Base-by-base conservation (phyloP, 2,113 vertebrate genomes). In the Vicugna pacos region DNA sequence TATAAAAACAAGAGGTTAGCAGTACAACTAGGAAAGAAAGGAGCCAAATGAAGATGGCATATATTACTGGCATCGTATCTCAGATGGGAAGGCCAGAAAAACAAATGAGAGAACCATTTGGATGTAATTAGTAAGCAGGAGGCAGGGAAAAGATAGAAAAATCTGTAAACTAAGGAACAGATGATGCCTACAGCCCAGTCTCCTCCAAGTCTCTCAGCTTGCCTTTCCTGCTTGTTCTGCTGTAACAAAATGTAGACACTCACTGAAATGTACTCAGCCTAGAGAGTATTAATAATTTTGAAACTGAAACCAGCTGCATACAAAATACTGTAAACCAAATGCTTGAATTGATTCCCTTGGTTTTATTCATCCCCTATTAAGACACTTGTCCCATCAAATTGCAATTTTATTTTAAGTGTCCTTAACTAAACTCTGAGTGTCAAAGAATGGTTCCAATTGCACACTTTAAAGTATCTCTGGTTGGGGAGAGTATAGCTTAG, bases 91-190 rank as follows among this genome's bases (percentile, higher is more conserved):
- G 58, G 70, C 91, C 91, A 97, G 77, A 64, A 95, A 96, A 96
- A 95, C 70, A 96, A 97, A 96, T 58, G 89, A 81, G 60, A 93
- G 54, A 84, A 77, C 38, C 69, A 90, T 95, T 97, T 95, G 94
- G 94, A 92, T 93, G 20, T 94, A 96, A 93, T 97, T 94, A 97
- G 92, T 94, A 87, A 97, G 82, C 76, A 97, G 92, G 88, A 97
- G 95, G 87, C 75, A 94, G 81, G 24, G 69, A 91, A 91, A 95
- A 97, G 83, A 90, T 89, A 93, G 54, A 79, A 64, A 91, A 95
- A 79, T 96, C 95, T 97, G 46, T 64, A 77, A 82, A 89, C 90
- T 56, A 97, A 94, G 50, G 58, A 97, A 81, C 76, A 97, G 95
- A 89, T 96, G 95, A 98, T 91, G 72, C 62, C 30, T 89, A 77